Percentiles rank a stretch among this genome's conserved stretches.
phyloP scores from a whole-genome alignment of 2,888 invertebrate genomes.

The Pammene aurita region DNA sequence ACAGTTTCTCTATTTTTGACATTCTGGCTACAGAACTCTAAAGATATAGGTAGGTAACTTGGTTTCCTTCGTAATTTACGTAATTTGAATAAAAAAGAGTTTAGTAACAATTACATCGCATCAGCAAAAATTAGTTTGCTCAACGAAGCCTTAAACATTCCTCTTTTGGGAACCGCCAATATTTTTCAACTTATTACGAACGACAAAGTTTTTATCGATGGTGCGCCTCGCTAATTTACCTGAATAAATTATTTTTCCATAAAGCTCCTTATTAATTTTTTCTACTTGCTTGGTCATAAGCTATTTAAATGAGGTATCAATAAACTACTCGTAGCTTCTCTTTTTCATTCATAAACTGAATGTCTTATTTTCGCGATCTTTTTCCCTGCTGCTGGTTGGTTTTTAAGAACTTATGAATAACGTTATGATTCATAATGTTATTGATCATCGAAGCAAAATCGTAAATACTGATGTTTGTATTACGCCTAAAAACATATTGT shows the following conservation, averaged over 20 bases:
- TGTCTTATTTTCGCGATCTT: constrained; percentile 5
- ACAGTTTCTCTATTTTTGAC: too few relatives aligned
- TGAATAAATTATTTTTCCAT: background rate
- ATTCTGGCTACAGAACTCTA: too few relatives aligned
- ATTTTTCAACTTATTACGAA: too few relatives aligned
- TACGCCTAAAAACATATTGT: too few relatives aligned
- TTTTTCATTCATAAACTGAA: constrained; percentile 10
- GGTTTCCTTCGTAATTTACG: too few relatives aligned
- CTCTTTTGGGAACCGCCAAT: too few relatives aligned
- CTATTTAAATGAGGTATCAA: constrained; percentile 10
- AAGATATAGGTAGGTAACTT: too few relatives aligned
- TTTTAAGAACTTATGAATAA: background rate
- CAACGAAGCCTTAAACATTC: too few relatives aligned
- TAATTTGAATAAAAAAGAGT: background rate
- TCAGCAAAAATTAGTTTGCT: too few relatives aligned
- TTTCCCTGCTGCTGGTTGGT: background rate
- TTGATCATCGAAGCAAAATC: too few relatives aligned
- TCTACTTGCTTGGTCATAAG: background rate
- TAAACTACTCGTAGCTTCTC: constrained; percentile 2
- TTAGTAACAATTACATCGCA: background rate
- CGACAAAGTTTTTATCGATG: background rate
- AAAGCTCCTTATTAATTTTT: constrained; percentile 1
- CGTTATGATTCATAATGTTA: too few relatives aligned
- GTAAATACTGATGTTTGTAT: too few relatives aligned
- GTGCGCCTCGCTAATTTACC: background rate